Evolutionary conservation across 1,140 invertebrate species (phyloP), one percentile per base, ranked within the genome.

Genomic region (Drosophila hydei): DNA sequence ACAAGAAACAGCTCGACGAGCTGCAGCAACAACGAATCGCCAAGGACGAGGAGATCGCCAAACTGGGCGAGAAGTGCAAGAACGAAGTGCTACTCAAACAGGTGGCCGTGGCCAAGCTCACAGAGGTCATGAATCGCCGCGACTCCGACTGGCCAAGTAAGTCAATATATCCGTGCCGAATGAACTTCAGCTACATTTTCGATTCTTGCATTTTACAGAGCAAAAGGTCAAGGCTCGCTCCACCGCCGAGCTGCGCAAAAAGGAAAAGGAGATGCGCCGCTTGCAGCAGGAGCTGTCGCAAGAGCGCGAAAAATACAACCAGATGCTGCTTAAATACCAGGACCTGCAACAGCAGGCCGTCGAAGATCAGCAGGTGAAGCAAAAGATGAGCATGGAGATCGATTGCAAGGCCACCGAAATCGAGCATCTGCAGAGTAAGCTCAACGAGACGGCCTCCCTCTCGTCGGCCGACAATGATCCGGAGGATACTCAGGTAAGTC

Each of bases 341-440:
- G 98, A 99, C 87, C 92, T 96, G 50, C 97, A 97, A 88, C 93
- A 93, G 64, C 94, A 94, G 90, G 90, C 94, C 11, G 92, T 94
- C 4, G 95, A 96, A 79, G 94, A 95, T 77, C 93, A 93, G 72
- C 94, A 95, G 89, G 92, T 93, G 0, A 95, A 95, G 78, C 91
- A 96, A 50, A 95, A 95, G 48, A 93, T 99, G 48, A 96, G 98
- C 91, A 99, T 99, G 97, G 98, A 99, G 92, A 93, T 94, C 21
- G 98, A 99, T 91, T 97, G 97, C 72, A 99, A 99, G 92, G 98
- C 99, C 91, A 97, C 96, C 1, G 98, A 99, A 92, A 98, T 99
- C 67, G 98, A 99, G 92, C 95, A 97, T 75, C 92, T 99, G 12
- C 95, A 96, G 90, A 95, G 96, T 90, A 97, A 97, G 90, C 93